Evolutionary conservation across 2,888 invertebrate species (phyloP), one percentile per base, ranked within the genome.

Genomic region (Cheilosia variabilis): DNA sequence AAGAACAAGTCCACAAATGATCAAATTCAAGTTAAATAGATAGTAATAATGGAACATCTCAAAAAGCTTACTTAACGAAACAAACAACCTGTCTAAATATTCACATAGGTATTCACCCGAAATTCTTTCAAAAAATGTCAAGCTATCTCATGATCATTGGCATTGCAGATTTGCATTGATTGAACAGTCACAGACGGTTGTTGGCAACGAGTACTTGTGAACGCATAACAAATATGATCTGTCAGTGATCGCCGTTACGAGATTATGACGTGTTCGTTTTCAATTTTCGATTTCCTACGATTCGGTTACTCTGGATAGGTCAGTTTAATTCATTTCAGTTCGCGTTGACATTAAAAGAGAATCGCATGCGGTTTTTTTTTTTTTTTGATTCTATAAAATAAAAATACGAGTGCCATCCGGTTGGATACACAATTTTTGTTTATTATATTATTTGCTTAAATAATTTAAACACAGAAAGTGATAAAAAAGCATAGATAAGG

Each of bases 291-390:
- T 68, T 55, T 2, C 37, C 17, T 10, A n/a, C 13, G 13, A 1
- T 57, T 22, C 17, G 6, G 9, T 57, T 15, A 9, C 17, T 4
- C 27, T 62, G 45, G 68, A 69, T 62, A 62, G 68, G 55, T 77
- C 68, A 77, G 77, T 62, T 77, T 27, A 53, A 27, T 60, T 52
- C 13, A 52, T 45, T 57, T 68, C 60, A 62, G 60, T 77, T 37
- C 45, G 57, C 41, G 5, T 27, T 17, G 27, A 62, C 6, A 10
- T 2, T 37, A 50, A 5, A 22, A 0, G n/a, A 41, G n/a, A 27
- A 31, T 41, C 41, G 52, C 24, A 19, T 31, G 19, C 1, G 4
- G 4, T 0, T 4, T 10, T 27, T 2, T n/a, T n/a, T 1, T 27
- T 7, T 37, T 37, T 13, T 37, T 2, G 13, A 37, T 34, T 47